Evolutionary conservation across 2,113 vertebrate genomes (phyloP), one percentile per base, ranked within the genome.

Genomic region (Aviceda subcristata): DNA sequence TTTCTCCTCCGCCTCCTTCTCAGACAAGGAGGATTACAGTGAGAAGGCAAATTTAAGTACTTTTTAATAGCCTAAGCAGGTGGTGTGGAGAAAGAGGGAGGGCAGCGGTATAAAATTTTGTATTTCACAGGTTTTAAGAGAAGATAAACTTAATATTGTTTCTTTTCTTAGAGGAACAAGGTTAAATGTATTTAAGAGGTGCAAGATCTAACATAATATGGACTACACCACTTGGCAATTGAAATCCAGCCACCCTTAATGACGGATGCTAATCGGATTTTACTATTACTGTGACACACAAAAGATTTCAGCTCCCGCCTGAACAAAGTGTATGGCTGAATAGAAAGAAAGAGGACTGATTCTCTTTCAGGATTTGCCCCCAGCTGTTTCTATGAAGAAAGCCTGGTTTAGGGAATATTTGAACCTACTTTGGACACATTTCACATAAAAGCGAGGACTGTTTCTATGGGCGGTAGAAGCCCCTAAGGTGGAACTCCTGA

Each of bases 211-310:
- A 72, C 38, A 79, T 51, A 91, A 76, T 80, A 85, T 7, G 53
- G 79, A 82, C 36, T 82, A 56, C 45, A 66, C 13, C 26, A 66
- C 55, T 86, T 63, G 36, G 39, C 57, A 95, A 67, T 22, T 83
- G 78, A 97, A 94, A 94, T 81, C 80, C 73, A 97, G 92, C 62
- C 63, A 97, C 85, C 66, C 57, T 86, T 92, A 97, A 78, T 75
- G 82, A 95, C 56, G 8, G 10, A 69, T 77, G 79, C 36, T 94
- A 95, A 88, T 93, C 74, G 90, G 93, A 97, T 96, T 97, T 96
- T 96, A 88, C 86, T 88, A 74, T 79, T 91, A 95, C 26, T 80
- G 29, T 43, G 43, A 68, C 60, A 90, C 38, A 97, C 53, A 84
- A 96, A 96, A 95, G 53, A 85, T 56, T 92, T 84, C 93, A 81